A percentile compares a stretch with the other conserved stretches of the same genome.
These are phyloP conservation scores for Callimorpha dominula DNA, from an alignment of 2,888 invertebrate genomes.

Conservation along the genomic window DNA sequence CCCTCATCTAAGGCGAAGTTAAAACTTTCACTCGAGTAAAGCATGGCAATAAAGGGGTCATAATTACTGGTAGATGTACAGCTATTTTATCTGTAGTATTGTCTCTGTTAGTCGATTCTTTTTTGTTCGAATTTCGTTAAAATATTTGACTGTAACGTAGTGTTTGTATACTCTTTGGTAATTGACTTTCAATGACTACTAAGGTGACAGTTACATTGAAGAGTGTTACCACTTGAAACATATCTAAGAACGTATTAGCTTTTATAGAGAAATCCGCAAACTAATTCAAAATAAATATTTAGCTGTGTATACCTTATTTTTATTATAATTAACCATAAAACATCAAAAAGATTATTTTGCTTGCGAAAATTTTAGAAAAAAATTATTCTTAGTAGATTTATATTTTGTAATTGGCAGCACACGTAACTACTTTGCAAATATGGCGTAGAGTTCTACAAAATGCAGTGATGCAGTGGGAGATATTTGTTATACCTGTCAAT, in stretches of 20 bases:
- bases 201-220: slow-evolving; percentile 3
- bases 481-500: slow-evolving; percentile 78
- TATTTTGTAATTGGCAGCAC: slow-evolving; percentile 58
- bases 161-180: too few species aligned
- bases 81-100: too few species aligned
- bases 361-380: not conserved
- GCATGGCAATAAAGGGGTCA: too few species aligned
- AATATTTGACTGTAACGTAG: too few species aligned
- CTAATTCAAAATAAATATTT: not conserved
- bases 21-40: too few species aligned
- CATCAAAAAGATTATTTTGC: not conserved
- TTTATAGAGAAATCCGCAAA: not conserved
- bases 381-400: slow-evolving; percentile 23
- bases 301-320: not conserved
- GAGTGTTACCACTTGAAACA: slow-evolving; percentile 3
- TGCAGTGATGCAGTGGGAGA: slow-evolving; percentile 82
- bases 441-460: slow-evolving; percentile 82
- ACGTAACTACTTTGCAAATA: slow-evolving; percentile 71
- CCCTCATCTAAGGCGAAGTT: too few species aligned
- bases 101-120: too few species aligned
- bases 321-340: too few species aligned
- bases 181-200: not conserved
- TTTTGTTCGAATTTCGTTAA: too few species aligned
- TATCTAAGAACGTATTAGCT: not conserved
- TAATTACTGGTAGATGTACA: too few species aligned